Percentiles rank a stretch among this genome's conserved stretches.
These are phyloP conservation scores for Isichthys henryi DNA, from an alignment of 2,113 vertebrate genomes.

Conservation along the genomic window DNA sequence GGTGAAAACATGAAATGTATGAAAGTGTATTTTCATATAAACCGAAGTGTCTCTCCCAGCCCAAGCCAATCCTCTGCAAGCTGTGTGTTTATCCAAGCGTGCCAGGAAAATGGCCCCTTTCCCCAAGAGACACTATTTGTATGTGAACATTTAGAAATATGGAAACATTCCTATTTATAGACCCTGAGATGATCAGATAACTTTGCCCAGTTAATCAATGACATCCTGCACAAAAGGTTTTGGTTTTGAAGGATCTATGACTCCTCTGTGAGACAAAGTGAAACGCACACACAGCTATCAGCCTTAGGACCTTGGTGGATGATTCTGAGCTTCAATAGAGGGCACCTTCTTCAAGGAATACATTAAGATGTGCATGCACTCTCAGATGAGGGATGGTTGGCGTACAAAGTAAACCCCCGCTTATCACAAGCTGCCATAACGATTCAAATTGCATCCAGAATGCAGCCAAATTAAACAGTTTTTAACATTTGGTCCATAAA, in stretches of 20 bases:
- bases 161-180: neutral
- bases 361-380: neutral
- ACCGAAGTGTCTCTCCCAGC: neutral
- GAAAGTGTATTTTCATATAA: neutral
- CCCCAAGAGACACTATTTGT: neutral
- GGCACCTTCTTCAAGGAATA: neutral
- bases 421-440: neutral
- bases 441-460: neutral
- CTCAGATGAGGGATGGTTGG: neutral
- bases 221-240: neutral
- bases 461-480: neutral
- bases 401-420: neutral
- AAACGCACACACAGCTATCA: neutral
- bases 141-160: neutral
- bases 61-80: neutral
- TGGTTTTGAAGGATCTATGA: neutral
- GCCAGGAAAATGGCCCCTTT: neutral
- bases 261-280: neutral
- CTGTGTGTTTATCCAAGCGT: neutral
- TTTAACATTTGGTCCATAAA: neutral
- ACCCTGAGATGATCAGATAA: neutral
- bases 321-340: neutral
- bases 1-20: neutral
- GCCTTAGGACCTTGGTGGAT: neutral
- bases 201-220: neutral